A percentile compares a stretch with the other conserved stretches of the same genome.
Conservation (phyloP, 2,888 invertebrate species). For the Papilio demoleus region DNA sequence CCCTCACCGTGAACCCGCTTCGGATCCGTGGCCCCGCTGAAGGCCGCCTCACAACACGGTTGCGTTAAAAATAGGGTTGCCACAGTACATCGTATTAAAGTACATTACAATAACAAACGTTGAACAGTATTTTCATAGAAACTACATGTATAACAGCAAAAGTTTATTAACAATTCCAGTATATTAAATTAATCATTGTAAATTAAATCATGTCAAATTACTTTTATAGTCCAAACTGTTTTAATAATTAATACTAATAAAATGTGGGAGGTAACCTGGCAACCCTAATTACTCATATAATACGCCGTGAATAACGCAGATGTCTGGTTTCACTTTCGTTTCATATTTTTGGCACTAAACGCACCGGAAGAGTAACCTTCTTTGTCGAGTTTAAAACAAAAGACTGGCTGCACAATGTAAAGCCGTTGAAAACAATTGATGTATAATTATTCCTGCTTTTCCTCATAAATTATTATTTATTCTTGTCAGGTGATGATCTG, state of each 20-base stretch:
- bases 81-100: no score
- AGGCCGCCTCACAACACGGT: conserved; percentile 54
- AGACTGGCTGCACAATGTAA: conserved; percentile 19
- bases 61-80: conserved; percentile 27
- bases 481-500: neutral
- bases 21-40: conserved; percentile 59
- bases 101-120: neutral
- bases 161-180: neutral
- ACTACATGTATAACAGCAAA: neutral
- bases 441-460: conserved; percentile 17
- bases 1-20: conserved; percentile 76
- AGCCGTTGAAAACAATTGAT: conserved; percentile 29
- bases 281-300: conserved; percentile 36
- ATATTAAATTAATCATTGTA: neutral
- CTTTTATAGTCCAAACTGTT: neutral
- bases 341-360: conserved; percentile 39
- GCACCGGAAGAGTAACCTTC: conserved; percentile 30
- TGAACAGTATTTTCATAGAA: neutral
- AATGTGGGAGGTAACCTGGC: neutral
- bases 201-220: neutral
- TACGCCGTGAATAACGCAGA: conserved; percentile 41
- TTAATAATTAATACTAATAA: neutral
- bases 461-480: neutral
- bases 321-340: conserved; percentile 46
- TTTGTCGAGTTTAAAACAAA: conserved; percentile 37